Conservation (phyloP, 2,888 invertebrate genomes). For the Drosophila crucigera region DNA sequence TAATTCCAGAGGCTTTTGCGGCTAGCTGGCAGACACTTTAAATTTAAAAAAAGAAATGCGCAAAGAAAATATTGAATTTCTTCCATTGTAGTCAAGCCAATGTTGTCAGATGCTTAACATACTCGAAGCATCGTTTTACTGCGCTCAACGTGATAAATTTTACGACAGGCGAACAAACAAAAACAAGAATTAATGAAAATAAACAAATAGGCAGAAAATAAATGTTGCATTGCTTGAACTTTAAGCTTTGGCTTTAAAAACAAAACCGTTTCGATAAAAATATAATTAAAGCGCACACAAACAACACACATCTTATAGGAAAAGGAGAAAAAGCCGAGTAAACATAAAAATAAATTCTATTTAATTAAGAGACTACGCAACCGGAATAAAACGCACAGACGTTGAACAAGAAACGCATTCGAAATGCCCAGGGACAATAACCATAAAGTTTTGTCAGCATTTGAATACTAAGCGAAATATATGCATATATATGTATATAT, state of each 20-base stretch:
- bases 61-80: conserved; percentile 40
- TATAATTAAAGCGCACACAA: conserved; percentile 34
- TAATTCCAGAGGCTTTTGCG: conserved; percentile 32
- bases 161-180: conserved; percentile 42
- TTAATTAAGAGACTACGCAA: conserved; percentile 55
- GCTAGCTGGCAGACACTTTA: conserved; percentile 17
- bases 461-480: conserved; percentile 33
- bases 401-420: conserved; percentile 2
- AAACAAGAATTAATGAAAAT: conserved; percentile 29
- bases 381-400: conserved; percentile 5
- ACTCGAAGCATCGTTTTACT: conserved; percentile 28
- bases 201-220: conserved; percentile 29
- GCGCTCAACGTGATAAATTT: conserved; percentile 42
- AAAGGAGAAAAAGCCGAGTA: conserved; percentile 26
- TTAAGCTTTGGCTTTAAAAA: conserved; percentile 27
- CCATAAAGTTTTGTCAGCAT: conserved; percentile 27
- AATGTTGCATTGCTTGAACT: conserved; percentile 12
- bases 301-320: conserved; percentile 5
- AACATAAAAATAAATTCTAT: conserved; percentile 57
- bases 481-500: neutral
- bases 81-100: conserved; percentile 23
- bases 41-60: neutral
- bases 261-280: conserved; percentile 29
- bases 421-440: conserved; percentile 14
- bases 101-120: conserved; percentile 17